Base-by-base conservation (phyloP, 2,888 invertebrate species). In the Leucoma salicis region DNA sequence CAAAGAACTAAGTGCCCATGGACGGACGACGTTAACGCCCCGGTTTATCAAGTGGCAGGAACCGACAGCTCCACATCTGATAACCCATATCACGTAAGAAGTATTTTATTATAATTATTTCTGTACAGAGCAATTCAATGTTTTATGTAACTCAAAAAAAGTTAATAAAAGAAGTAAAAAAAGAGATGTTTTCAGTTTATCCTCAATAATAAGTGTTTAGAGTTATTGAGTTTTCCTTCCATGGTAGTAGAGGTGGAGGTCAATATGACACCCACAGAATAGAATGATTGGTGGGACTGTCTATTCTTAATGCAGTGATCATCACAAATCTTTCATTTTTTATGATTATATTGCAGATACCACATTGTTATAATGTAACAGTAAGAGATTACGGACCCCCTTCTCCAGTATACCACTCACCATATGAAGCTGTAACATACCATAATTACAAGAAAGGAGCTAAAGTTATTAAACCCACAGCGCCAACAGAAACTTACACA, bases 41-140 rank as follows among this genome's bases (percentile, higher is more conserved):
- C 82, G 13, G 72, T 82, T 7, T 86, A 85, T 52, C 88, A 87
- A 53, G 78, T 82, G 24, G 67, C 86, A 25, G 87, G 83, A 5
- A 88, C 90, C 1, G 90, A 90, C 37, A 90, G 90, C 55, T 90
- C 90, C n/a, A 81, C 82, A 12, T 90, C 90, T 0, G 90, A 90
- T 42, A 83, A 79, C 63, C 83, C 82, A 7, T 90, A 90, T 53
- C 82, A 90, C 62, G 90, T 89, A 67, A 54, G 78, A 53, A 28
- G 27, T 1, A 32, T 21, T 1, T 8, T 5, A 11, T n/a, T 31
- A 0, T 21, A 11, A 14, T 16, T 18, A 21, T 21, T 16, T 16
- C n/a, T n/a, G n/a, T n/a, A n/a, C n/a, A n/a, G n/a, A n/a, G n/a
- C n/a, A n/a, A n/a, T n/a, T n/a, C n/a, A n/a, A n/a, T n/a, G n/a